Evolutionary conservation across 2,797 vertebrate genomes (phyloP), one percentile per base, ranked within the genome.

Genomic region (Cyprinella venusta): DNA sequence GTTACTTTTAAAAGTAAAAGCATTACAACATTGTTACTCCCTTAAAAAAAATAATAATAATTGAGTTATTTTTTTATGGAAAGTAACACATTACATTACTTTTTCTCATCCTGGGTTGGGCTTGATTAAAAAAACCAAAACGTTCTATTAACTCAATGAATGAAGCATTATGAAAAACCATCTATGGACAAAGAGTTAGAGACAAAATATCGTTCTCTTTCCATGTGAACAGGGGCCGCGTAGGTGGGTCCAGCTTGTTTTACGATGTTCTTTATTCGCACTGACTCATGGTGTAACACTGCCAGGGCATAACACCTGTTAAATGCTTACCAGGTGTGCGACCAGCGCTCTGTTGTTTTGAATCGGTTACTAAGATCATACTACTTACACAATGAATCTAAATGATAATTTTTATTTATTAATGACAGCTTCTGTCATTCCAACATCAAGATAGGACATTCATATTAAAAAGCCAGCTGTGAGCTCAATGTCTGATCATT

Each of bases 191-290:
- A 82, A 82, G 40, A 63, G 38, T 63, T 38, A 48, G 24, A 61
- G 71, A 16, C 16, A 3, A 63, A 61, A n/a, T 69, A 77, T 72
- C 48, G 24, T 42, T 67, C 33, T 75, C 8, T 24, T 18, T 26
- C 33, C 80, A 64, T 61, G 52, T 30, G 67, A 79, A 69, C 56
- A 24, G 74, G 75, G 69, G 19, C 16, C 15, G 84, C 6, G 76
- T 68, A 67, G 85, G 76, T 65, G 76, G 75, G 24, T 33, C 30
- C 19, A 80, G 70, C 59, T 84, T 72, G 71, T 71, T 88, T 84
- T 86, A 81, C 15, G 36, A 81, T 69, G 24, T 78, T 80, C 81
- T 80, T 78, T 80, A 64, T 80, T 68, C 64, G 8, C 26, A 33
- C 63, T 70, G 80, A 87, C 86, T 83, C 80, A 84, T 24, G 63